Evolutionary conservation across 2,888 invertebrate genomes (phyloP).

Genomic region (Leptogaster cylindrica): DNA sequence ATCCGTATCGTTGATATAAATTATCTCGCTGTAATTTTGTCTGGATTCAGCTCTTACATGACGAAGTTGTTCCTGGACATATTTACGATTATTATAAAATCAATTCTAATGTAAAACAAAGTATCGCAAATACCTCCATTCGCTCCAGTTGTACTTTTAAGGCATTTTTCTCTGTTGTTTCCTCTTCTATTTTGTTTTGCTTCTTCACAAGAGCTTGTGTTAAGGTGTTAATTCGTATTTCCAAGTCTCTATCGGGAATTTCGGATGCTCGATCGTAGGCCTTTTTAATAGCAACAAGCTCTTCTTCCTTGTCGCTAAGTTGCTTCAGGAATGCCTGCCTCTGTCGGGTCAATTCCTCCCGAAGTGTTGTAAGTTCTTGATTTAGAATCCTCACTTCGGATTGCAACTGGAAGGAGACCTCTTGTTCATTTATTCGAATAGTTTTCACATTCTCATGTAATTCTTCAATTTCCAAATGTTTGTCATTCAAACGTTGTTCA

Average conservation of each 20-base stretch:
- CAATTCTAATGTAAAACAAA: too few relatives aligned
- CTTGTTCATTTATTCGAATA: slow-evolving; percentile 62
- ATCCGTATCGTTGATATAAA: slow-evolving; percentile 71
- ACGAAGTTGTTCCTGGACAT: slow-evolving; percentile 64
- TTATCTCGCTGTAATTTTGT: slow-evolving; percentile 64
- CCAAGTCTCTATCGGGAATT: slow-evolving; percentile 54
- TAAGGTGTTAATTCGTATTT: slow-evolving; percentile 66
- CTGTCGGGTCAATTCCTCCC: slow-evolving; percentile 60
- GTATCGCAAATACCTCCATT: slow-evolving; percentile 66
- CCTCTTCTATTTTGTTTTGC: slow-evolving; percentile 81
- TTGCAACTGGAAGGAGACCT: slow-evolving; percentile 61
- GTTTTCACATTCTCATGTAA: slow-evolving; percentile 24
- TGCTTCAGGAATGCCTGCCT: slow-evolving; percentile 53
- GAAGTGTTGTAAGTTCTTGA: slow-evolving; percentile 59
- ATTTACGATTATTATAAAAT: slow-evolving; percentile 32
- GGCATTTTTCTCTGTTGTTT: slow-evolving; percentile 86
- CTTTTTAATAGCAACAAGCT: slow-evolving; percentile 65
- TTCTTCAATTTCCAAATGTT: slow-evolving; percentile 8
- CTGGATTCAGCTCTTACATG: slow-evolving; percentile 65
- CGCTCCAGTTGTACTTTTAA: slow-evolving; percentile 83
- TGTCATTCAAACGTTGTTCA: slow-evolving; percentile 36
- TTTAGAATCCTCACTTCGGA: slow-evolving; percentile 58
- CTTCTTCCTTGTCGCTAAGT: slow-evolving; percentile 62
- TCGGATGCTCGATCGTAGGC: slow-evolving; percentile 55
- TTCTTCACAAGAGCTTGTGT: slow-evolving; percentile 86